A percentile compares a stretch with the other conserved stretches of the same genome.
Evolutionary conservation across 1,140 invertebrate genomes (phyloP).

Genomic region (Drosophila gunungcola): DNA sequence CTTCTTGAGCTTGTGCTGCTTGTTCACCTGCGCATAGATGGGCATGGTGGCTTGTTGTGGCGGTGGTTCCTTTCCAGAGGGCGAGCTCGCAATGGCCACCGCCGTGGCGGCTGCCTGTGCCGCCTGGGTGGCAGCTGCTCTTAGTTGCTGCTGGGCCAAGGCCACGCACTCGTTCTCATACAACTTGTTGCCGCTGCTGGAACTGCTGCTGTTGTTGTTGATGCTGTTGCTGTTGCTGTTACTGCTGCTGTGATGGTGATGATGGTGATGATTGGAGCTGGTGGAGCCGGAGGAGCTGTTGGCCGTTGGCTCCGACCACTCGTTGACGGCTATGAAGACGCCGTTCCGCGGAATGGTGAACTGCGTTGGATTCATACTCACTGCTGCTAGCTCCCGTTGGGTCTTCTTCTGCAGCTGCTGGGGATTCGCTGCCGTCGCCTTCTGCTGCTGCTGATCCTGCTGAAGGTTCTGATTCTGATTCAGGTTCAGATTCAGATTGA

Average conservation of each 20-base stretch:
- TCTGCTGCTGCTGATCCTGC: conserved; percentile 9
- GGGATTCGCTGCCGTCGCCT: conserved; percentile 3
- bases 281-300: conserved; percentile 20
- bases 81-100: conserved; percentile 30
- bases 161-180: conserved; percentile 79
- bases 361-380: conserved; percentile 55
- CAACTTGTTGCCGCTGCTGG: conserved; percentile 42
- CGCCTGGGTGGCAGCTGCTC: conserved; percentile 38
- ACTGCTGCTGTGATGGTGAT: conserved; percentile 35
- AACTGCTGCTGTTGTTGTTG: conserved; percentile 14
- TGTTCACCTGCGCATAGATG: conserved; percentile 83
- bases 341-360: conserved; percentile 79
- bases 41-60: conserved; percentile 45
- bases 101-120: conserved; percentile 35
- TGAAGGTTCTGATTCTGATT: conserved; percentile 10
- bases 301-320: conserved; percentile 71
- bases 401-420: conserved; percentile 5
- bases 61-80: background rate
- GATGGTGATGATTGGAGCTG: conserved; percentile 36
- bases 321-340: conserved; percentile 82
- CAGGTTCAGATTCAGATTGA: conserved; percentile 15
- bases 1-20: conserved; percentile 80
- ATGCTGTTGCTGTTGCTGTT: conserved; percentile 17
- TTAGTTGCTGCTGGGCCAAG: conserved; percentile 58
- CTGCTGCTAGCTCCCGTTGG: conserved; percentile 34